Percentiles rank a stretch among this genome's conserved stretches.
phyloP scores from a whole-genome alignment of 2,888 invertebrate genomes.

The Phaonia tiefii region DNA sequence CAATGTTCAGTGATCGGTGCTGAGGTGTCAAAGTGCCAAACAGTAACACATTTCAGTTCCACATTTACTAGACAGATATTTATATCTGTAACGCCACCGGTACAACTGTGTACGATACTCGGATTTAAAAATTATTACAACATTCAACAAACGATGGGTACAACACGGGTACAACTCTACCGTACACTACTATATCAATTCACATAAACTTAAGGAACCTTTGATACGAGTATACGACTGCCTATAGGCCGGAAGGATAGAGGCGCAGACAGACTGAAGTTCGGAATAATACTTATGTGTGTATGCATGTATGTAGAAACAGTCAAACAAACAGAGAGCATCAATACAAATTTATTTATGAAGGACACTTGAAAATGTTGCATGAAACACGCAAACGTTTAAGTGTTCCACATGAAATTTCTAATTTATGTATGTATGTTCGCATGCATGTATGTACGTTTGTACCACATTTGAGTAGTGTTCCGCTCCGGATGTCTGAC shows the following conservation, averaged over 20 bases:
- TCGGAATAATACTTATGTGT: background rate
- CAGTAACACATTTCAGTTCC: slow-evolving; percentile 48
- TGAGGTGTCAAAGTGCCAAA: slow-evolving; percentile 70
- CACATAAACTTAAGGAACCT: slow-evolving; percentile 8
- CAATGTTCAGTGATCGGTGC: slow-evolving; percentile 20
- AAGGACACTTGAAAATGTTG: slow-evolving; percentile 64
- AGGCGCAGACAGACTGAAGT: slow-evolving; percentile 15
- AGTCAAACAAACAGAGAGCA: slow-evolving; percentile 50
- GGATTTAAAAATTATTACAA: slow-evolving; percentile 36
- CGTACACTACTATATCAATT: slow-evolving; percentile 41
- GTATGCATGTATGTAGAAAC: no score
- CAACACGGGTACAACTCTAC: background rate
- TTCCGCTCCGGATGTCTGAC: slow-evolving; percentile 22
- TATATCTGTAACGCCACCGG: slow-evolving; percentile 4
- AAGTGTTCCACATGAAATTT: slow-evolving; percentile 63
- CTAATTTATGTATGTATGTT: slow-evolving; percentile 53
- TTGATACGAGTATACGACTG: no score
- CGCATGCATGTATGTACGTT: background rate
- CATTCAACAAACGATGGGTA: slow-evolving; percentile 12
- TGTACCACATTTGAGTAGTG: background rate
- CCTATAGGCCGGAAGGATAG: background rate
- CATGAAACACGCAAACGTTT: slow-evolving; percentile 64
- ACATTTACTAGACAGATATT: background rate
- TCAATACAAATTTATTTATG: slow-evolving; percentile 67
- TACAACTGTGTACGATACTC: background rate